Percentiles rank a stretch among this genome's conserved stretches.
Conservation (phyloP, 2,113 vertebrate genomes). For the Vulpes lagopus region DNA sequence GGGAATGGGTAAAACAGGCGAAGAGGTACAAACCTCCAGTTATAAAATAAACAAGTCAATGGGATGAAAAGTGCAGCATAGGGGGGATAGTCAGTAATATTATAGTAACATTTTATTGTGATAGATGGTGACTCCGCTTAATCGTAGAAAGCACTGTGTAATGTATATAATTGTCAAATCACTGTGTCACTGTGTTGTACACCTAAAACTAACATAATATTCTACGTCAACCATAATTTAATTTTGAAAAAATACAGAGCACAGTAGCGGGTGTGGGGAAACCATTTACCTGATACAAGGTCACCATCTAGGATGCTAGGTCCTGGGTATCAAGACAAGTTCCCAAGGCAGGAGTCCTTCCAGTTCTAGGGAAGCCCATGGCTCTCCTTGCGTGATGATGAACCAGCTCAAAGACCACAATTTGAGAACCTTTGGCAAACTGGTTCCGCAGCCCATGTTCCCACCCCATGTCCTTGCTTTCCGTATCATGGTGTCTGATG, state of each 20-base stretch:
- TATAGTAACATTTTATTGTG: neutral
- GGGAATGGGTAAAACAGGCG: neutral
- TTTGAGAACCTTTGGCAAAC: neutral
- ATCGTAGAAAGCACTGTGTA: neutral
- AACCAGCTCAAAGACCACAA: neutral
- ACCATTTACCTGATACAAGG: neutral
- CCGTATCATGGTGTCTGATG: neutral
- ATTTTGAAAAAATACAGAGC: neutral
- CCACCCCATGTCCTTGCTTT: neutral
- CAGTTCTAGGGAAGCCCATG: neutral
- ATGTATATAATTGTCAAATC: neutral
- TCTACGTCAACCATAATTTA: neutral
- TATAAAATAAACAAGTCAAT: neutral
- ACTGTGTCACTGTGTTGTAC: neutral
- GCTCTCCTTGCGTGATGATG: neutral
- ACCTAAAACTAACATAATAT: neutral
- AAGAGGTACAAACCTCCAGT: neutral
- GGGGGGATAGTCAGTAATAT: neutral
- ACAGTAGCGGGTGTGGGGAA: neutral
- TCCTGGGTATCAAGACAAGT: neutral
- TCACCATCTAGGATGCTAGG: neutral
- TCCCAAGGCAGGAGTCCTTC: neutral
- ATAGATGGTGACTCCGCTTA: neutral
- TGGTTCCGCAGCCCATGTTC: neutral
- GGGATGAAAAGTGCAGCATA: neutral